These are phyloP conservation scores for Pangasius krempfi DNA, from an alignment of 2,797 vertebrate species.

Conservation along the genomic window DNA sequence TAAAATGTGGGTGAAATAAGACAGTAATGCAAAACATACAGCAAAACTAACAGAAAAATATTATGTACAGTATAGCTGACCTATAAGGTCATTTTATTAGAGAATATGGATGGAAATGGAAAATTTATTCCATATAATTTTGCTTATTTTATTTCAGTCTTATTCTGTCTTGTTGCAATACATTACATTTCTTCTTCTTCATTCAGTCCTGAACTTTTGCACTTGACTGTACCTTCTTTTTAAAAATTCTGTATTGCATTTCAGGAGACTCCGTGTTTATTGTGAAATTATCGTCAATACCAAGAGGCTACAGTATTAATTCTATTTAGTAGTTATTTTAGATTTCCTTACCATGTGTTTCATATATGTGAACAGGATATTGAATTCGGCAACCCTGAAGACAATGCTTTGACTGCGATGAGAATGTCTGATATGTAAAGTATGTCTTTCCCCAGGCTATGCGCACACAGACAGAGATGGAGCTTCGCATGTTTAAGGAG, in stretches of 20 bases:
- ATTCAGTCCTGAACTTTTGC: not conserved
- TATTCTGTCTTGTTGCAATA: not conserved
- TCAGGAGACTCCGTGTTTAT: not conserved
- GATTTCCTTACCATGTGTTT: not conserved
- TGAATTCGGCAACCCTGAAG: not conserved
- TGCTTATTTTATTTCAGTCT: not conserved
- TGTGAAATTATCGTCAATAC: not conserved
- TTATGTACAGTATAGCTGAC: not conserved
- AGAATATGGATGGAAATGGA: not conserved
- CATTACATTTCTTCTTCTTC: not conserved
- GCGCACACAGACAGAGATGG: conserved; percentile 88
- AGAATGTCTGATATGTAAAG: not conserved
- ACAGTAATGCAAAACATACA: not conserved
- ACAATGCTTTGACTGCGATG: not conserved
- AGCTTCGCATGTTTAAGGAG: conserved; percentile 88
- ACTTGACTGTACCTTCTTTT: not conserved
- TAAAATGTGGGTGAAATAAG: not conserved
- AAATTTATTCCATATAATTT: not conserved
- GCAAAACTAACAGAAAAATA: not conserved
- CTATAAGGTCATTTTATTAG: not conserved
- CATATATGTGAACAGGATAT: no score
- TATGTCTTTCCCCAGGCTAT: conserved; percentile 75
- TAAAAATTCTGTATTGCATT: not conserved
- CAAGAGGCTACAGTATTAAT: not conserved
- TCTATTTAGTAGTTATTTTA: not conserved